Percentiles rank a stretch among this genome's conserved stretches.
Evolutionary conservation across 2,797 vertebrate genomes (phyloP).

Genomic region (Natrix natrix): DNA sequence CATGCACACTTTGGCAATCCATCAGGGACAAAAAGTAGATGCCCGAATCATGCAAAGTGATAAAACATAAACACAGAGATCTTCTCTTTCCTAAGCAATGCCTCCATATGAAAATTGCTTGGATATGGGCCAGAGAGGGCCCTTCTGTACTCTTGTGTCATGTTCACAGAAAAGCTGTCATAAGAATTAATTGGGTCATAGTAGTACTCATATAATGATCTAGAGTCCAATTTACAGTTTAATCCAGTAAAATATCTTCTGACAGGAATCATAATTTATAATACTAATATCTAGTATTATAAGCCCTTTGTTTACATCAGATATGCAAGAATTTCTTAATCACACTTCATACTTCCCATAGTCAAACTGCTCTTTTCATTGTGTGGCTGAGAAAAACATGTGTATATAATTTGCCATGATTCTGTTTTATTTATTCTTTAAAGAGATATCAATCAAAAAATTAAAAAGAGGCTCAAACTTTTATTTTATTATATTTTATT

Average conservation of each 20-base stretch:
- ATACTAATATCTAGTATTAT: neutral
- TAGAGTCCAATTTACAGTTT: neutral
- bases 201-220: neutral
- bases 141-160: neutral
- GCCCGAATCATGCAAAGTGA: neutral
- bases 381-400: neutral
- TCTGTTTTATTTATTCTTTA: conserved; percentile 39
- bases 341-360: neutral
- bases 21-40: neutral
- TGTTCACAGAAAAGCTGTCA: neutral
- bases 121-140: neutral
- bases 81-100: neutral
- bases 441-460: conserved; percentile 57
- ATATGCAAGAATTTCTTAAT: neutral
- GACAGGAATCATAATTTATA: neutral
- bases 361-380: neutral
- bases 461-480: conserved; percentile 26
- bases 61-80: neutral
- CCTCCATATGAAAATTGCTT: neutral
- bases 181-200: neutral
- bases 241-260: neutral
- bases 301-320: neutral
- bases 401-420: neutral
- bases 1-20: neutral
- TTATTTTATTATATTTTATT: no score